Base-by-base conservation (phyloP, 2,888 invertebrate genomes). In the Steinernema hermaphroditum region DNA sequence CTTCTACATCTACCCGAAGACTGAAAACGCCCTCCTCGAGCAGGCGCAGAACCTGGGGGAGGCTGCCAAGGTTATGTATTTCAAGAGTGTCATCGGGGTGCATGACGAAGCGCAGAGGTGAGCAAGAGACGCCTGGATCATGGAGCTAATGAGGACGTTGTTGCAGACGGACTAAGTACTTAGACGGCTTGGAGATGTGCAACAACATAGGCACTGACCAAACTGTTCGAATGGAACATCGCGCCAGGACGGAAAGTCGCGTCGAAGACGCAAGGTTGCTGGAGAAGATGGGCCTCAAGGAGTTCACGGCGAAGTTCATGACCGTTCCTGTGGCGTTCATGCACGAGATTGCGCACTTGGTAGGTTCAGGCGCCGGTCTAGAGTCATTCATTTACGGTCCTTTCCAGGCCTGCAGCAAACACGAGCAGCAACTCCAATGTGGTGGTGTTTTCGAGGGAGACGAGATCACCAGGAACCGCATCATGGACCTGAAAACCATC, bases 371-470 rank as follows among this genome's bases (percentile, higher is more conserved):
- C n/a, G n/a, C n/a, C n/a, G n/a, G n/a, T n/a, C n/a, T n/a, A n/a
- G n/a, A n/a, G n/a, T n/a, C n/a, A n/a, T n/a, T n/a, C n/a, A n/a
- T n/a, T n/a, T n/a, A n/a, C n/a, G n/a, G n/a, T n/a, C n/a, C n/a
- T n/a, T n/a, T 54, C 22, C 27, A 54, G 54, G 69, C 69, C 6
- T 78, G 78, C 71, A 74, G 75, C 16, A 78, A 79, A 68, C 80
- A 79, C 70, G 80, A 80, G 43, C 75, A 78, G 70, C 80, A 80
- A 71, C 71, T 80, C 2, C 74, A 79, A 57, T 80, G 80, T 69
- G 80, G 79, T 12, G 22, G 72, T 14, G 74, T 77, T 2, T 79
- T 74, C 62, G 80, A 80, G 68, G 80, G 80, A 34, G 73, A 70
- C 19, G 74, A 75, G 24, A 73, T 74, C 43, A 80, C 78, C 22